Base-by-base conservation (phyloP, 2,113 vertebrate genomes). In the Pomatostomus ruficeps region DNA sequence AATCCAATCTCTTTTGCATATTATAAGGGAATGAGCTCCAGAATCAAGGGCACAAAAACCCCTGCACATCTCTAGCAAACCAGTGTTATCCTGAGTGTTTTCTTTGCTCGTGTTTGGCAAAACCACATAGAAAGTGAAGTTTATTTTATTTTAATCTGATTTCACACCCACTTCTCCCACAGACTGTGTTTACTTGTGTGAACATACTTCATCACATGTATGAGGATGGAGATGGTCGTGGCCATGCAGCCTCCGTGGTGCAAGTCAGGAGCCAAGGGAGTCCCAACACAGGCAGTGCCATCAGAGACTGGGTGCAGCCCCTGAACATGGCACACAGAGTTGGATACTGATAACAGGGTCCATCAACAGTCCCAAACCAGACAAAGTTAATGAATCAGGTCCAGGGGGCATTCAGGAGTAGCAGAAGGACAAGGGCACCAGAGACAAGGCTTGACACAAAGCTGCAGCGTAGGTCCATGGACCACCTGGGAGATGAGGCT, bases 191-290 rank as follows among this genome's bases (percentile, higher is more conserved):
- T 23, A 45, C 9, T 84, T 52, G 40, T 42, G 40, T 42, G 40
- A 42, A 42, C 40, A 42, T 42, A 42, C 40, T 42, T 42, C 40
- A 42, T 57, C 22, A 28, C 1, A 3, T 10, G 26, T 33, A 33
- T 28, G 42, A 80, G n/a, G 33, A 16, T 54, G 66, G 51, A 88
- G 61, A 58, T 14, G 25, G 2, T 1, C 11, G 9, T 35, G 51
- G 49, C 42, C 3, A 0, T 2, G 3, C 28, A 65, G 51, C 31
- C 9, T 54, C 7, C 1, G 0, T 17, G n/a, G 29, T 54, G 23
- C 23, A 48, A 42, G 36, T 15, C 17, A 70, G 36, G 75, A 62
- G 38, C 42, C 0, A 1, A 58, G 25, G 35, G 46, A 85, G 35
- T 42, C 11, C 33, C 35, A 85, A 35, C 38, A 66, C 7, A 54